Evolutionary conservation across 2,797 vertebrate species (phyloP), one percentile per base, ranked within the genome.

Genomic region (Pipistrellus pipistrellus): DNA sequence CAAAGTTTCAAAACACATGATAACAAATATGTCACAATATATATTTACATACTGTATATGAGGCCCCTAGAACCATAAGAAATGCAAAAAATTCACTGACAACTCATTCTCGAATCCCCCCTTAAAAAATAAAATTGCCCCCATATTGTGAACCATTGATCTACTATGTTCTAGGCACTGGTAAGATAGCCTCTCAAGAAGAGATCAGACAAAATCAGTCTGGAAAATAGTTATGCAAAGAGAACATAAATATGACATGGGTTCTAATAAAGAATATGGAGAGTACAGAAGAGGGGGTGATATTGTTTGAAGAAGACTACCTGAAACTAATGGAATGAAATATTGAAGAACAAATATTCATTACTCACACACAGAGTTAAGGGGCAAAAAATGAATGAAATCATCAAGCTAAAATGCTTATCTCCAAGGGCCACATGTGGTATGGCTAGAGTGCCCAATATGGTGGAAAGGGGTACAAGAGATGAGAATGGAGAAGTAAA

Each of bases 351-450:
- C 57, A 90, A 46, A 90, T 30, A 83, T 13, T 85, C 15, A 82
- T 55, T 68, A 89, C 21, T 64, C 10, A 77, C 0, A 7, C 8
- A 88, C 7, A 83, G 48, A 51, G n/a, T 69, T 93, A 90, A 91
- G 68, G 62, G 35, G n/a, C 59, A 76, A 86, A 93, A 46, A 53
- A 85, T 15, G 64, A 77, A 64, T 46, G 66, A 92, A 83, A 84
- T 25, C 32, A 68, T 3, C n/a, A 53, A 73, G 35, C 35, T 73
- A 71, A 46, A 77, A 85, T 35, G 5, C 0, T 27, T 10, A 35
- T 15, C 41, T 76, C 30, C 73, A 81, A n/a, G 20, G 17, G 38
- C 17, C 51, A 72, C 59, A 17, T 14, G 32, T 27, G 17, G 1
- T n/a, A 41, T 9, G 12, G 30, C 15, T 21, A 7, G 32, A 72